Evolutionary conservation across 2,888 invertebrate genomes (phyloP), one percentile per base, ranked within the genome.

Genomic region (Ophion costatus): DNA sequence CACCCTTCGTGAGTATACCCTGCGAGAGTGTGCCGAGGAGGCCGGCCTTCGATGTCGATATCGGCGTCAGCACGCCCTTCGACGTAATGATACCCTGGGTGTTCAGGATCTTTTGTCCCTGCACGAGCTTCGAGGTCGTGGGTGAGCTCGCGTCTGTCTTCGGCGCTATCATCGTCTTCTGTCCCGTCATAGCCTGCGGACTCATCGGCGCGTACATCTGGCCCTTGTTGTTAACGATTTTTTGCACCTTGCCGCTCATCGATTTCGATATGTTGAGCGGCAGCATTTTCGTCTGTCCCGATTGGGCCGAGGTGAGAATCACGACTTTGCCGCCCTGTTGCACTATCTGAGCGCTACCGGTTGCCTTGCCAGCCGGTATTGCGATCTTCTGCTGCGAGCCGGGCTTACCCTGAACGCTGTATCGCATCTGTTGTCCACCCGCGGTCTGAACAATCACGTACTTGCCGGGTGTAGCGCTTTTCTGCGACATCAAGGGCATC

Each of bases 221-320:
- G 1, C 95, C 95, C 89, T 95, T 95, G n/a, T 95, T 95, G 6
- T 95, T 95, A 66, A 95, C 94, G 82, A 95, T 95, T 87, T 95
- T 94, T 45, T 92, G 93, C n/a, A 94, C 94, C 93, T 91, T 95
- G 94, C 90, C 94, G 94, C 91, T 94, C 91, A 83, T 93, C 92
- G 83, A 94, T 94, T 92, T 95, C 91, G 69, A 86, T 33, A 92
- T 89, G 80, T 90, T 91, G 1, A 93, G 78, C 0, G 92, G 93
- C n/a, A 93, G 66, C 87, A 91, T 89, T 84, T 93, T 93, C 0
- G 90, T 86, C 64, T 91, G 92, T 6, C 90, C 91, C 10, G 92
- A 90, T 24, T 92, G 90, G 0, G 92, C 91, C 0, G 93, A 91
- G 6, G 93, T 91, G 29, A 94, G 83, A 79, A 94, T 94, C 17